Evolutionary conservation across 1,140 invertebrate genomes (phyloP), one percentile per base, ranked within the genome.

Genomic region (Trichogramma pretiosum): DNA sequence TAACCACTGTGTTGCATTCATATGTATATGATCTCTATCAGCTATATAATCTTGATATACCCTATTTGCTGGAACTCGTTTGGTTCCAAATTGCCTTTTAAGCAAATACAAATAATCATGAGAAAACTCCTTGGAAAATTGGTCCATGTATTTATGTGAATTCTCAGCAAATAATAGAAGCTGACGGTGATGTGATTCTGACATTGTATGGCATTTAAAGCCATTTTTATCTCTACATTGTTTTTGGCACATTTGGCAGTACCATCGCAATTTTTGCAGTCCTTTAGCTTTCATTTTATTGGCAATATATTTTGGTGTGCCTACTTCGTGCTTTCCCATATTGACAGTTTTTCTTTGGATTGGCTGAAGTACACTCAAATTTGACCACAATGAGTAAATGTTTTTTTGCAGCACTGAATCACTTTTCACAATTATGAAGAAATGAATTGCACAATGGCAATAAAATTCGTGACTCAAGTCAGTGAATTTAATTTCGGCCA

Each of bases 191-290:
- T 99, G 97, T 0, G 92, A 90, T 67, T 98, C 97, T 0, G 93
- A 97, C 76, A 83, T 91, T 1, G 89, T 93, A 61, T 99, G 97
- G 75, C 97, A 99, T 70, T 99, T 99, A 65, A 99, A 99, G 1
- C 97, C 97, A 74, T 99, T 99, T 67, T 96, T 93, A 68, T 99
- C 97, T 26, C 97, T 76, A 64, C 97, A 99, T 61, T 99, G 97
- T 74, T 99, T 99, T 61, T 97, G 84, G 78, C 97, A 99, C 94
- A 99, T 98, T 73, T 99, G 94, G 74, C 97, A 99, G 62, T 93
- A 99, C 94, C 93, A 99, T 62, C 93, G 77, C 40, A 99, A 68
- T 68, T 99, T 99, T 66, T 99, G 96, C 11, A 99, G 74, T n/a
- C 97, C 97, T 73, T 99, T 99, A 0, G 95, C 86, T 74, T 99